A percentile compares a stretch with the other conserved stretches of the same genome.
phyloP scores from a whole-genome alignment of 2,113 vertebrate genomes.

The Physeter macrocephalus region DNA sequence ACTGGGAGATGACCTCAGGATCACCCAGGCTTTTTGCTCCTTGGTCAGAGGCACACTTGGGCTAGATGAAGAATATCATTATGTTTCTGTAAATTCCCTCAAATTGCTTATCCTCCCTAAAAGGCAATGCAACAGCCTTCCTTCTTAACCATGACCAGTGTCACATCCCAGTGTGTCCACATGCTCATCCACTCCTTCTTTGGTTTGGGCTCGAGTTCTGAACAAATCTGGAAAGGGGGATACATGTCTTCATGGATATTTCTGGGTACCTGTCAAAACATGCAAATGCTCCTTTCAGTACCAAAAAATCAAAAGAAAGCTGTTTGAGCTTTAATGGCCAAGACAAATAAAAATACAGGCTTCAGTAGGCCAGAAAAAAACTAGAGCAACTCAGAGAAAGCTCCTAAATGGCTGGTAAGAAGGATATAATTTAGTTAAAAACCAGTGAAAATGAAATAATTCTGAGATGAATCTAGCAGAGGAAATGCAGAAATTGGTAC shows the following conservation, averaged over 20 bases:
- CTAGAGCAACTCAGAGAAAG: neutral
- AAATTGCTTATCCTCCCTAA: neutral
- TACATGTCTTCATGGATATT: neutral
- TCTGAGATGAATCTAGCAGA: neutral
- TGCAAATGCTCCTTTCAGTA: neutral
- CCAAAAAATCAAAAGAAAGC: neutral
- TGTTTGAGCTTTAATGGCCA: neutral
- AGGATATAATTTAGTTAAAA: constrained; percentile 9
- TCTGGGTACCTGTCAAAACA: neutral
- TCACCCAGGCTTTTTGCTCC: neutral
- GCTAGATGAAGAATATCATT: neutral
- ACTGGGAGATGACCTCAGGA: neutral
- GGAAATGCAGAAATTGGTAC: neutral
- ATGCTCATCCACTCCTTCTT: neutral
- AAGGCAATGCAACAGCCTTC: neutral
- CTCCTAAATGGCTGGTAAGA: neutral
- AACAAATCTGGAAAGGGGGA: neutral
- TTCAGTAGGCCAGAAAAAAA: neutral
- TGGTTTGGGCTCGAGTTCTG: neutral
- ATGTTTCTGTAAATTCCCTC: neutral
- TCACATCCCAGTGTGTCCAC: neutral
- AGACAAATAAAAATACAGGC: neutral
- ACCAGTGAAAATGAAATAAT: neutral
- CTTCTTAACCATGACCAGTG: neutral
- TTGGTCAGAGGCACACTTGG: neutral